A percentile compares a stretch with the other conserved stretches of the same genome.
These are phyloP conservation scores for Pachyuromys duprasi DNA, from an alignment of 2,797 vertebrate species.

Conservation along the genomic window DNA sequence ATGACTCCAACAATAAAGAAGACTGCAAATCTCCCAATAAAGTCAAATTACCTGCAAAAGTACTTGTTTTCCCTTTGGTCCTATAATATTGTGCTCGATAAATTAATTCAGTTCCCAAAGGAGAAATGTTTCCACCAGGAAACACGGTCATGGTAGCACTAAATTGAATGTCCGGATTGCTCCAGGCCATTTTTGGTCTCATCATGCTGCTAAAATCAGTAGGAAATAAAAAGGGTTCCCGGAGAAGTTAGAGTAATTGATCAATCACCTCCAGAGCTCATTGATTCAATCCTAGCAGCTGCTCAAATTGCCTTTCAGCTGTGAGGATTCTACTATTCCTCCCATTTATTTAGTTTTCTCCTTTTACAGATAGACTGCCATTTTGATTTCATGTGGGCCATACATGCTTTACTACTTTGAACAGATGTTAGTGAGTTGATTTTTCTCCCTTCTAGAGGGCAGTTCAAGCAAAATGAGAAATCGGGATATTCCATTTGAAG, in stretches of 20 bases:
- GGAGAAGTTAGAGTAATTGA: slow-evolving; percentile 32
- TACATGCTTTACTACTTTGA: background rate
- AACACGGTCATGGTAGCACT: slow-evolving; percentile 10
- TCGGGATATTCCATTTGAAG: background rate
- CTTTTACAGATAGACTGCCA: slow-evolving; percentile 59
- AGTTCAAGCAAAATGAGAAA: background rate
- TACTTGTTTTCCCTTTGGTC: background rate
- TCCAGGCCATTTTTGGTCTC: slow-evolving; percentile 8
- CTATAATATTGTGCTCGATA: background rate
- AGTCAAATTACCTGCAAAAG: background rate
- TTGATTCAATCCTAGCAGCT: slow-evolving; percentile 25
- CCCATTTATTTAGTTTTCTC: slow-evolving; percentile 53
- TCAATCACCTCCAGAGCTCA: slow-evolving; percentile 56
- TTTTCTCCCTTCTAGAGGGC: background rate
- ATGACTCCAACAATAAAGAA: background rate
- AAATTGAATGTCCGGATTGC: slow-evolving; percentile 31
- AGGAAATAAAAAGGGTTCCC: slow-evolving; percentile 26
- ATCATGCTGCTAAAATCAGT: slow-evolving; percentile 36
- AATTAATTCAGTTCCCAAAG: background rate
- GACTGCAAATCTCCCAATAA: background rate
- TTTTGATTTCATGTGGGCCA: slow-evolving; percentile 16
- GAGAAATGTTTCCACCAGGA: slow-evolving; percentile 4
- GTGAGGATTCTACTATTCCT: slow-evolving; percentile 41
- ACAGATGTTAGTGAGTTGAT: slow-evolving; percentile 27
- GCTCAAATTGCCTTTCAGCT: slow-evolving; percentile 57